Evolutionary conservation across 1,140 invertebrate genomes (phyloP).

Genomic region (Holotrichia oblita): DNA sequence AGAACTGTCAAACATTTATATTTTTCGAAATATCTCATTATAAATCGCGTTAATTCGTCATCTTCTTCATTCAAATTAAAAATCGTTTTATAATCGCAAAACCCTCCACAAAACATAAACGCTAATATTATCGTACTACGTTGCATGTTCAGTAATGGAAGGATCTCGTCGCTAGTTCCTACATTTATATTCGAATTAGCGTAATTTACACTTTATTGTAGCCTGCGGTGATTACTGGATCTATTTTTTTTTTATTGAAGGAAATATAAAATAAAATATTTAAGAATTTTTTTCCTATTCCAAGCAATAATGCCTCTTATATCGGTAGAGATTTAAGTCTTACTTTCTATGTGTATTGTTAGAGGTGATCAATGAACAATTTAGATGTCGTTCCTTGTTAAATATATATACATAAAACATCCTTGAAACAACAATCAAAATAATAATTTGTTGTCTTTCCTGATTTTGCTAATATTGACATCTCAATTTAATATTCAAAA

Average conservation of each 20-base stretch:
- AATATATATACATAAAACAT: too few relatives aligned
- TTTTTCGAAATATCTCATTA: background rate
- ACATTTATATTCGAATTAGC: constrained; percentile 7
- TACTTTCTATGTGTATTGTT: too few relatives aligned
- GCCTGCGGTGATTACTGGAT: background rate
- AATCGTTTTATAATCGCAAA: background rate
- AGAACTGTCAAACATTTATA: background rate
- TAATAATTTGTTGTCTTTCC: too few relatives aligned
- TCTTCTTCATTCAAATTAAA: too few relatives aligned
- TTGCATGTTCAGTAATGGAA: background rate
- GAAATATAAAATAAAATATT: background rate
- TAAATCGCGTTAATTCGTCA: background rate
- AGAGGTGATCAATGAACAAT: too few relatives aligned
- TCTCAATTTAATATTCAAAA: too few relatives aligned
- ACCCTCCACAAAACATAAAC: background rate
- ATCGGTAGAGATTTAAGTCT: too few relatives aligned
- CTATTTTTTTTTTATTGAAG: too few relatives aligned
- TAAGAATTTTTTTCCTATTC: background rate
- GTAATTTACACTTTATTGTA: constrained; percentile 7
- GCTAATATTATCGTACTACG: background rate
- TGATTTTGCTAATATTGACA: too few relatives aligned
- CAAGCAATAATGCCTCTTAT: background rate
- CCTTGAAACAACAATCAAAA: too few relatives aligned
- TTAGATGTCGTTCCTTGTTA: too few relatives aligned
- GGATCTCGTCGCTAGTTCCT: background rate